Conservation (phyloP, 2,113 vertebrate species). For the Okapia johnstoni region DNA sequence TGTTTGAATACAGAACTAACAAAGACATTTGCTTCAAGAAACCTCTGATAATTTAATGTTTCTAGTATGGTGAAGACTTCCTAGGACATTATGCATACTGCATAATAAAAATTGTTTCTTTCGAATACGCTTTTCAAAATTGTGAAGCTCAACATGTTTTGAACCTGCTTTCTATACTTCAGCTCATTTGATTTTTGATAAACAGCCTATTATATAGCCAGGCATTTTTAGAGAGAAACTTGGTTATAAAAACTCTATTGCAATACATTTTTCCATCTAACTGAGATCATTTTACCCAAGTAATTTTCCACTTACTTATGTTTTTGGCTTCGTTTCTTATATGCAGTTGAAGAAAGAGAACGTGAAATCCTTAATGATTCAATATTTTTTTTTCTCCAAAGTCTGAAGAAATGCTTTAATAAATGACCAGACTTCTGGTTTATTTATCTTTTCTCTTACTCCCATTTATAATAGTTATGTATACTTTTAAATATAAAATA, state of each 20-base stretch:
- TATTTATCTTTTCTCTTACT: neutral
- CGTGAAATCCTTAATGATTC: neutral
- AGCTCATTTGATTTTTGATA: neutral
- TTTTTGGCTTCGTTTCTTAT: neutral
- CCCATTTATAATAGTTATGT: neutral
- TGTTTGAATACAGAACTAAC: neutral
- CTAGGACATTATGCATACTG: neutral
- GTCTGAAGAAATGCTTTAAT: neutral
- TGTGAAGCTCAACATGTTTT: neutral
- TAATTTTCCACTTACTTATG: neutral
- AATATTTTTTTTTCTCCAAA: neutral
- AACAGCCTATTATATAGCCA: neutral
- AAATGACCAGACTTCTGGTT: neutral
- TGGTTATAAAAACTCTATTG: neutral
- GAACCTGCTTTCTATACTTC: neutral
- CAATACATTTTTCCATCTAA: neutral
- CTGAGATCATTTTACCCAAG: neutral
- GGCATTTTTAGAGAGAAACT: neutral
- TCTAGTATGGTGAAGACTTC: neutral
- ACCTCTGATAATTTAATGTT: neutral
- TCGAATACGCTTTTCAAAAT: neutral
- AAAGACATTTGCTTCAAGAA: neutral
- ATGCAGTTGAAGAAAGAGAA: neutral
- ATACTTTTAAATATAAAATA: neutral
- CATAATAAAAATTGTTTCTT: neutral